Evolutionary conservation across 2,888 invertebrate species (phyloP), one percentile per base, ranked within the genome.

Genomic region (Ophion ventricosus): DNA sequence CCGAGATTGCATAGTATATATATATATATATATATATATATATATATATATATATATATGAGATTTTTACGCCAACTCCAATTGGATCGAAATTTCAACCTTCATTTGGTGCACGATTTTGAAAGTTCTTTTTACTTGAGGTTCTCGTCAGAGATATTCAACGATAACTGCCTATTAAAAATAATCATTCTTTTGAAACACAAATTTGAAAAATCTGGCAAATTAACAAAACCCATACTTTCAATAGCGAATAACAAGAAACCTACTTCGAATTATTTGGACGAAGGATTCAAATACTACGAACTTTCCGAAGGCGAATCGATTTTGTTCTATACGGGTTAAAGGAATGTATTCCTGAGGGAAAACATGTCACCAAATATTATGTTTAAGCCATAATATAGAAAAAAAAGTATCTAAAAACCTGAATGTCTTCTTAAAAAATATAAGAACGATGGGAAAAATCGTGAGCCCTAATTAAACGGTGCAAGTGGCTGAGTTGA

Each of bases 1-100:
- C 73, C 57, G 64, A 72, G 70, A 70, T 56, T 67, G 69, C 54
- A 70, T 77, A 57, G 66, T 61, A 35, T n/a, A 2, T 57, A 54
- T 63, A 63, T 11, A 67, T 49, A 40, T 20, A 43, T 49, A 49
- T n/a, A 25, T 49, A 7, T 49, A 14, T 49, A n/a, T n/a, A 2
- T 57, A 54, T 63, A 63, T 11, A 67, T 49, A 40, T 20, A 43
- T 49, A 49, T n/a, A 25, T 49, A 7, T 49, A 14, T 49, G 67
- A 49, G 67, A 49, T 49, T 67, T 40, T 67, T 25, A 49, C 67
- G 67, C 67, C 67, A 49, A 49, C 49, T 49, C 49, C 49, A 67
- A 23, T 23, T 26, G 25, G 14, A 25, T 23, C 49, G 26, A 67
- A 20, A 25, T 23, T 1, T 10, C 40, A 35, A 23, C 2, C 4